These are phyloP conservation scores for Hyles euphorbiae DNA, from an alignment of 1,140 invertebrate species.

Conservation along the genomic window DNA sequence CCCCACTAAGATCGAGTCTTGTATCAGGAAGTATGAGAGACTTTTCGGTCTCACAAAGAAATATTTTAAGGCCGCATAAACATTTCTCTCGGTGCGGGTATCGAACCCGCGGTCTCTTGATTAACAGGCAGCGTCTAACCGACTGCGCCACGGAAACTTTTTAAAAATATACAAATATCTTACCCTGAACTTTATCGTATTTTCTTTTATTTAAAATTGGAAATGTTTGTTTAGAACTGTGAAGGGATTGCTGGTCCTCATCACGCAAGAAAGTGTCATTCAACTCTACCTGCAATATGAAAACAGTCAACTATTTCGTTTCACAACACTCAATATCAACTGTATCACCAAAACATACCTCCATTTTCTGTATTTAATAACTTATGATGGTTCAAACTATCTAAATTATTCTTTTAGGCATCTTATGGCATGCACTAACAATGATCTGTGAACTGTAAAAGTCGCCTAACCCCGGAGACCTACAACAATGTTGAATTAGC, in stretches of 20 bases:
- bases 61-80: background rate
- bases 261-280: slow-evolving; percentile 41
- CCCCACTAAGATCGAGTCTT: too few relatives aligned
- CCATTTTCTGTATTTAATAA: slow-evolving; percentile 27
- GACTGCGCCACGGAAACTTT: background rate
- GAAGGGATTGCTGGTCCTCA: slow-evolving; percentile 38
- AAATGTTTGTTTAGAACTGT: slow-evolving; percentile 34
- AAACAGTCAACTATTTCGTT: slow-evolving; percentile 4
- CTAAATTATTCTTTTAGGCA: slow-evolving; percentile 13
- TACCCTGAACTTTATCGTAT: slow-evolving; percentile 35
- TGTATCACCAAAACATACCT: slow-evolving; percentile 32
- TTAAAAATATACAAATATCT: slow-evolving; percentile 1
- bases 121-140: too few relatives aligned
- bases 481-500: slow-evolving; percentile 33
- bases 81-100: too few relatives aligned
- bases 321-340: background rate
- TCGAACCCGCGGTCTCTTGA: too few relatives aligned
- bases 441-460: slow-evolving; percentile 26
- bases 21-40: too few relatives aligned
- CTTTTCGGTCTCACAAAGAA: background rate
- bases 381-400: background rate
- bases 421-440: slow-evolving; percentile 28
- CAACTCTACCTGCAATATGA: slow-evolving; percentile 24
- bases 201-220: slow-evolving; percentile 37
- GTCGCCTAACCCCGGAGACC: slow-evolving; percentile 27